Conservation (phyloP, 2,888 invertebrate genomes). For the Drosophila koepferae region DNA sequence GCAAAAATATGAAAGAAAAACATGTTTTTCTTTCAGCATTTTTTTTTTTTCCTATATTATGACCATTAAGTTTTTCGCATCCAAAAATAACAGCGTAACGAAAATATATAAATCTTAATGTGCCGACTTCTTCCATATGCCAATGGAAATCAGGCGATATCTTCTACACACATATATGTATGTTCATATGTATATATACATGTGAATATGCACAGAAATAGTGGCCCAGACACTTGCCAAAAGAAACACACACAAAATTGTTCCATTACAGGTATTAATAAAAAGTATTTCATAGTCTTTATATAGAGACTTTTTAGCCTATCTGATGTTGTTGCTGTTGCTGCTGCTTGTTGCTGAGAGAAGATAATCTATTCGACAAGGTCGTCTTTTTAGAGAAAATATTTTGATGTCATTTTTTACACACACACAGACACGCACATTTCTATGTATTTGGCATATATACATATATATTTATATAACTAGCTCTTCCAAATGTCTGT, state of each 20-base stretch:
- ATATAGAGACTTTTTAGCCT: background rate
- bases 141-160: slow-evolving; percentile 60
- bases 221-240: slow-evolving; percentile 42
- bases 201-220: slow-evolving; percentile 18
- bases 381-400: slow-evolving; percentile 53
- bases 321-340: background rate
- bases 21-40: slow-evolving; percentile 45
- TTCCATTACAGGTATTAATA: slow-evolving; percentile 41
- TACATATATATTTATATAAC: slow-evolving; percentile 5
- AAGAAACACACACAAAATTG: slow-evolving; percentile 29
- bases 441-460: slow-evolving; percentile 19
- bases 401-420: slow-evolving; percentile 22
- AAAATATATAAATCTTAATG: slow-evolving; percentile 62
- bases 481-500: slow-evolving; percentile 38
- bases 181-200: slow-evolving; percentile 9
- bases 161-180: slow-evolving; percentile 20
- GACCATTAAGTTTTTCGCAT: slow-evolving; percentile 50
- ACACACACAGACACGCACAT: slow-evolving; percentile 25
- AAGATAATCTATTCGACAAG: slow-evolving; percentile 47
- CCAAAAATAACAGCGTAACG: slow-evolving; percentile 67
- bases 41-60: slow-evolving; percentile 41
- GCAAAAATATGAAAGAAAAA: slow-evolving; percentile 67
- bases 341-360: slow-evolving; percentile 4
- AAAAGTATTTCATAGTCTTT: slow-evolving; percentile 8
- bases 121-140: slow-evolving; percentile 60